Percentiles rank a stretch among this genome's conserved stretches.
Evolutionary conservation across 2,797 vertebrate genomes (phyloP).

Genomic region (Borostomias antarcticus): DNA sequence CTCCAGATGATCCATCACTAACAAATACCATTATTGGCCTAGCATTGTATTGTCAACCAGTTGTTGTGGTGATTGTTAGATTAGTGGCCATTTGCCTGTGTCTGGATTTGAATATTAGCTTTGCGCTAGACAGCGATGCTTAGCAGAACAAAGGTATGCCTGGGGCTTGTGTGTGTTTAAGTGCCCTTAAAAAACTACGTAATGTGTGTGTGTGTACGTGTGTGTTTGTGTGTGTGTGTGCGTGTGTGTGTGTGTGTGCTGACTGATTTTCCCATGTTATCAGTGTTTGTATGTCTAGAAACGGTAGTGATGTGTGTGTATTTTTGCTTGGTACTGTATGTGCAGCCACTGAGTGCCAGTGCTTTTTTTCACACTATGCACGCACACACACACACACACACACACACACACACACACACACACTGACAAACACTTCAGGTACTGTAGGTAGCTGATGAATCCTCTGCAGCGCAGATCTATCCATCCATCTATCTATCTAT

Average conservation of each 20-base stretch:
- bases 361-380: not conserved
- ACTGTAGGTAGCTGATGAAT: slow-evolving; percentile 14
- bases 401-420: too few relatives aligned
- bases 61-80: slow-evolving; percentile 54
- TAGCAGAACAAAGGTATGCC: slow-evolving; percentile 21
- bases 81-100: slow-evolving; percentile 49
- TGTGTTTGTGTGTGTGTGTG: not conserved
- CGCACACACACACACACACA: too few relatives aligned
- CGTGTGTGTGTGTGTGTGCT: not conserved
- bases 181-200: too few relatives aligned
- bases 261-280: not conserved
- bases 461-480: too few relatives aligned
- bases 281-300: not conserved
- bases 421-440: slow-evolving; percentile 6
- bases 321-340: slow-evolving; percentile 4
- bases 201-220: slow-evolving; percentile 4
- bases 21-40: slow-evolving; percentile 58
- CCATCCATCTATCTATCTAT: too few relatives aligned
- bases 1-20: slow-evolving; percentile 49
- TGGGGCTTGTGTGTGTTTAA: slow-evolving; percentile 37
- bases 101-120: slow-evolving; percentile 48
- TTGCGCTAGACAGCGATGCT: slow-evolving; percentile 30
- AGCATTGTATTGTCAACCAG: slow-evolving; percentile 45
- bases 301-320: not conserved
- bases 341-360: not conserved